Base-by-base conservation (phyloP, 2,888 invertebrate genomes). In the Meghimatium bilineatum region DNA sequence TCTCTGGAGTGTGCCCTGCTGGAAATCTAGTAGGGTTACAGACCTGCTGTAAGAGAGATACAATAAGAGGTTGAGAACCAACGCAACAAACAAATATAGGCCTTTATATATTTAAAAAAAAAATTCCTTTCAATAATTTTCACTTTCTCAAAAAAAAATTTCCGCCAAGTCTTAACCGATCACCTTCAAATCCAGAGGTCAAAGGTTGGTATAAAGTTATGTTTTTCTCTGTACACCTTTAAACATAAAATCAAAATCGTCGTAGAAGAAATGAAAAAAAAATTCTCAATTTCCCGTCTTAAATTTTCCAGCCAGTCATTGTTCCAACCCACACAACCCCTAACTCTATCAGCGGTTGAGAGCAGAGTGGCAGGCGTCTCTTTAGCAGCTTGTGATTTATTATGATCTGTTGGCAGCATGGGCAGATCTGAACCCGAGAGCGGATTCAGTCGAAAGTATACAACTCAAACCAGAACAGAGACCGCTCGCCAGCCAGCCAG, bases 341-440 rank as follows among this genome's bases (percentile, higher is more conserved):
- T 38, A n/a, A n/a, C 52, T 80, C 71, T 52, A 80, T 80, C 80
- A 80, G 60, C 80, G 63, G 76, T 38, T 36, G 81, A 71, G 81
- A 56, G 63, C 63, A n/a, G 75, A 82, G 82, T 82, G 82, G 75
- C 82, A 82, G 75, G 72, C 75, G 75, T 75, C 82, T 82, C 82
- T 66, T 82, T 75, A 82, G 75, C 49, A 49, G 82, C 49, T 44
- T 44, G 74, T 75, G 82, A 82, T 82, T 82, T 82, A 82, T 82
- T 66, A 75, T 75, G 82, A 82, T 82, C 82, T 82, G 82, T 82
- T 82, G 82, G 82, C 82, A 82, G 82, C 66, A 63, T 49, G n/a
- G 76, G 66, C 75, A 76, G 44, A 66, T 82, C 67, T 82, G 44
- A 38, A 82, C 66, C 82, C 52, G 38, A 52, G 72, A 34, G 74